Conservation (phyloP, 2,113 vertebrate genomes). For the Thryonomys swinderianus region DNA sequence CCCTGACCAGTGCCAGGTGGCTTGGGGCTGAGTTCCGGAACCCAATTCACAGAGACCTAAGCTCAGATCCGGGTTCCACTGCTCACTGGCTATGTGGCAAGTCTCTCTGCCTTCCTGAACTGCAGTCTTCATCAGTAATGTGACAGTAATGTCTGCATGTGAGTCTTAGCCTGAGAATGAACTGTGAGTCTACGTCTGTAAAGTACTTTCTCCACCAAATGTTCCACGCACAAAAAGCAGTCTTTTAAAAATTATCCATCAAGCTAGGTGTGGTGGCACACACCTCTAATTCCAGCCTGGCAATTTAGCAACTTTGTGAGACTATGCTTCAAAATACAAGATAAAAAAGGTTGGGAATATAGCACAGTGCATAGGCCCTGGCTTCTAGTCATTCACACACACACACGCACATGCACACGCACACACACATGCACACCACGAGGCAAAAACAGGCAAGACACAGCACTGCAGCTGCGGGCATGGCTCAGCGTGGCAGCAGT, state of each 20-base stretch:
- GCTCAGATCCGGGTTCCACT: background rate
- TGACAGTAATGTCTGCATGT: background rate
- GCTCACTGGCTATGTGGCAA: conserved; percentile 34
- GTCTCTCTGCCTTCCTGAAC: conserved; percentile 71
- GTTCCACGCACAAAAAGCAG: background rate
- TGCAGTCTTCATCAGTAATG: conserved; percentile 49
- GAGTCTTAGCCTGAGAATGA: background rate
- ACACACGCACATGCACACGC: no score
- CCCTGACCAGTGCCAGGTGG: background rate
- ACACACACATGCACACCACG: background rate
- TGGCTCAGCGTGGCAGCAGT: background rate
- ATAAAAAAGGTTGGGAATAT: background rate
- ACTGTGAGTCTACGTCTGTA: background rate
- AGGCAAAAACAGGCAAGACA: background rate
- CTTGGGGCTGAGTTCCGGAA: background rate
- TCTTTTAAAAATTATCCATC: background rate
- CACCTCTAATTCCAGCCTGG: background rate
- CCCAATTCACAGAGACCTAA: background rate
- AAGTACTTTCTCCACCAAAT: background rate
- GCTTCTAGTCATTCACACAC: background rate
- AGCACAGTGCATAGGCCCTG: background rate
- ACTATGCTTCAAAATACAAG: background rate
- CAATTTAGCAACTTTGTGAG: background rate
- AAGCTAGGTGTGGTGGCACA: background rate
- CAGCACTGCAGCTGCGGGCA: fast-evolving